phyloP scores from a whole-genome alignment of 1,140 invertebrate species.

The Drosophila bocqueti region DNA sequence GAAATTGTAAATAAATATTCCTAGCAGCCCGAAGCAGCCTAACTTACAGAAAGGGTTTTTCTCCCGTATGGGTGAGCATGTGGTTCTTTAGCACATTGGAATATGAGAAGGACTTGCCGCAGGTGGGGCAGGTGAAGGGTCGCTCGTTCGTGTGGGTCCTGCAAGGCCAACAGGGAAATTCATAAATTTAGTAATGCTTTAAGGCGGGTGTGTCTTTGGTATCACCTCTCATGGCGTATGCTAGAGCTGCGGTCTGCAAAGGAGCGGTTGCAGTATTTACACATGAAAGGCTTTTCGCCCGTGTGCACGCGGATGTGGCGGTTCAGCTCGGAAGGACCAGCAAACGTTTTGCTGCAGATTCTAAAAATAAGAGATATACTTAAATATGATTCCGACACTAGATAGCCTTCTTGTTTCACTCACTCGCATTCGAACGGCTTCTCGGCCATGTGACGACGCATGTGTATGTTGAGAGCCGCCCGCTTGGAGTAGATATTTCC shows the following conservation, averaged over 20 bases:
- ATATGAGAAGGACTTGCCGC: constrained; percentile 90
- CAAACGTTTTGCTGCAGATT: constrained; percentile 78
- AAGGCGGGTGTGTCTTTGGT: no score
- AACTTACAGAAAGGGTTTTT: constrained; percentile 81
- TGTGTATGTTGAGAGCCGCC: constrained; percentile 77
- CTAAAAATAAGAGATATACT: constrained; percentile 24
- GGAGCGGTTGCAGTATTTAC: constrained; percentile 89
- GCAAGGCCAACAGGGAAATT: constrained; percentile 13
- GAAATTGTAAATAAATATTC: background rate
- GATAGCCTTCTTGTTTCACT: constrained; percentile 5
- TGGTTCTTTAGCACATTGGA: constrained; percentile 88
- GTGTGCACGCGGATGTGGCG: constrained; percentile 80
- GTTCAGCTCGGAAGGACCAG: constrained; percentile 76
- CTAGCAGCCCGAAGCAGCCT: accelerated
- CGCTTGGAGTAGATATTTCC: constrained; percentile 80
- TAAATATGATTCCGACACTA: background rate
- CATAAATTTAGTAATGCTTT: background rate
- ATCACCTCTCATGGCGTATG: constrained; percentile 87
- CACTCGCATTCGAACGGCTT: constrained; percentile 83
- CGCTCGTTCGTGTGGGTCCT: constrained; percentile 90
- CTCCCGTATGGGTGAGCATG: constrained; percentile 85
- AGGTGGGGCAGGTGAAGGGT: constrained; percentile 89
- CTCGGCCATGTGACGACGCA: constrained; percentile 77
- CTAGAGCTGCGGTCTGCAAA: constrained; percentile 88
- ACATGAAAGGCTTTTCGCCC: constrained; percentile 88